Evolutionary conservation across 2,113 vertebrate species (phyloP).

Genomic region (Carlito syrichta): DNA sequence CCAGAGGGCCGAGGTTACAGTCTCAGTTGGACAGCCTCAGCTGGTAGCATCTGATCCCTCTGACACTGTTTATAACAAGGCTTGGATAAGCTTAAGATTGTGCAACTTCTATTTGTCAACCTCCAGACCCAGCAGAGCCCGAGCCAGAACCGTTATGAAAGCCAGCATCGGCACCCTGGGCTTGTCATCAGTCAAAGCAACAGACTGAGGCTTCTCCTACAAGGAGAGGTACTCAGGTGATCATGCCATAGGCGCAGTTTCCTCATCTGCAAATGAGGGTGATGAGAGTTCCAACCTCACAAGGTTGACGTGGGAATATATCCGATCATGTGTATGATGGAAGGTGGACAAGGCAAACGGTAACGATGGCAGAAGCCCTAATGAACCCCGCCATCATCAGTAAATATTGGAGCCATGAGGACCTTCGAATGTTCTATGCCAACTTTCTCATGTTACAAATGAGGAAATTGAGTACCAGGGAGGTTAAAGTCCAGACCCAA

Average conservation of each 20-base stretch:
- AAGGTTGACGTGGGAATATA: fast-evolving
- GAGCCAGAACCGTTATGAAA: conserved; percentile 31
- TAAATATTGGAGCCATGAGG: not conserved
- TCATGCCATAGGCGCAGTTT: not conserved
- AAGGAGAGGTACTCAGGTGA: not conserved
- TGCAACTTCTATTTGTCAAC: conserved; percentile 56
- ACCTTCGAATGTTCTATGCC: not conserved
- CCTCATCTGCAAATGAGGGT: not conserved
- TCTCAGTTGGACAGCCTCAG: conserved; percentile 35
- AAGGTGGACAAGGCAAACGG: not conserved
- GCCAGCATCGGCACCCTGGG: not conserved
- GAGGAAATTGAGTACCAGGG: not conserved
- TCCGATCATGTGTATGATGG: fast-evolving
- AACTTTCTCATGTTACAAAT: not conserved
- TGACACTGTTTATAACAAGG: conserved; percentile 65
- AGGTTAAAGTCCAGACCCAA: not conserved
- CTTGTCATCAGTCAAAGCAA: not conserved
- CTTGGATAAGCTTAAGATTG: conserved; percentile 66
- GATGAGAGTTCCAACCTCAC: not conserved
- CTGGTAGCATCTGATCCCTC: conserved; percentile 38
- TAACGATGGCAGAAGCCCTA: fast-evolving
- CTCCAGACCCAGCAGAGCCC: conserved; percentile 57
- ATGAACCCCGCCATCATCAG: fast-evolving
- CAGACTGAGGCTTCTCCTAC: not conserved
- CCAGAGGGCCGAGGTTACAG: conserved; percentile 42